Conservation (phyloP, 2,797 vertebrate species). For the Lutjanus argentimaculatus region DNA sequence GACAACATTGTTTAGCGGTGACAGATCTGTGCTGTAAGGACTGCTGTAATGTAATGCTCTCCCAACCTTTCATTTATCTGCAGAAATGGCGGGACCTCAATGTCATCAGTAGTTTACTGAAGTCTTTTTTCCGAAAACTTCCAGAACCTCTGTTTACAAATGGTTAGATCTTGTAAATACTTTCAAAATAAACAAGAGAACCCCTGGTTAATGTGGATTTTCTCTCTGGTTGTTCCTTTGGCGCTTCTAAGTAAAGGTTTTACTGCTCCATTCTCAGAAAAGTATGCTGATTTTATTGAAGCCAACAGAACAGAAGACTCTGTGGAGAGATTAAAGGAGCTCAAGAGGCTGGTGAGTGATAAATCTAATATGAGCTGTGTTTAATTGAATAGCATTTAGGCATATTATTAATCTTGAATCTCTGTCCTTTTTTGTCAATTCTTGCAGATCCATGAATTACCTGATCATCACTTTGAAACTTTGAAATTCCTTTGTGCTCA, state of each 20-base stretch:
- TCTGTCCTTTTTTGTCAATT: constrained; percentile 23
- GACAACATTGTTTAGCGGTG: constrained; percentile 14
- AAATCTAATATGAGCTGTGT: background rate
- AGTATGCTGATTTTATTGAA: constrained; percentile 97
- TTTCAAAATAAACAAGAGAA: background rate
- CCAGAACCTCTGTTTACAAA: constrained; percentile 99
- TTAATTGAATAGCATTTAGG: constrained; percentile 3
- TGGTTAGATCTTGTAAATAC: constrained; percentile 82
- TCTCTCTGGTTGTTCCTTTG: background rate
- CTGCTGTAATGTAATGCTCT: constrained; percentile 11
- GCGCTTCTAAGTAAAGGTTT: background rate
- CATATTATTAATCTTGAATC: constrained; percentile 10
- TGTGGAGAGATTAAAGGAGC: constrained; percentile 92
- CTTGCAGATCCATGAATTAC: constrained; percentile 92
- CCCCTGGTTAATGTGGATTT: background rate
- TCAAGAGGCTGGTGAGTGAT: constrained; percentile 94
- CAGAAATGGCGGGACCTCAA: constrained; percentile 99
- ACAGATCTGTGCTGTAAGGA: constrained; percentile 6
- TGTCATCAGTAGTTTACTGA: constrained; percentile 98
- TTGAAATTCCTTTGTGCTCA: constrained; percentile 97
- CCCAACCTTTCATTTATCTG: constrained; percentile 11
- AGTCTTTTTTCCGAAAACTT: constrained; percentile 98
- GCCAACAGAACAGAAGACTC: constrained; percentile 96
- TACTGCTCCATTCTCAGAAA: constrained; percentile 85
- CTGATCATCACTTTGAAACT: constrained; percentile 96